These are phyloP conservation scores for Conus ventricosus DNA, from an alignment of 1,140 invertebrate genomes.

Conservation along the genomic window DNA sequence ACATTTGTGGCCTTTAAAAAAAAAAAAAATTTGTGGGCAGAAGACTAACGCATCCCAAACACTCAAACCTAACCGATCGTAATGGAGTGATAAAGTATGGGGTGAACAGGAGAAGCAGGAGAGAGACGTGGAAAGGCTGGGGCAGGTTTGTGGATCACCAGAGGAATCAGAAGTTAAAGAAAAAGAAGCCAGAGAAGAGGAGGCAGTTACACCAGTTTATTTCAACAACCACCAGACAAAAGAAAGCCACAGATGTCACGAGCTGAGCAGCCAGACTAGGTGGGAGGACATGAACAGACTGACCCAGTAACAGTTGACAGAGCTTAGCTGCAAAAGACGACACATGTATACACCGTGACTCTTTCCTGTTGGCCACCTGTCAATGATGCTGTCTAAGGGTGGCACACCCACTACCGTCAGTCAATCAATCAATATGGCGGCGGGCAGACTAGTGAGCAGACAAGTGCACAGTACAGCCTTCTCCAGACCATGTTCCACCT, in stretches of 20 bases:
- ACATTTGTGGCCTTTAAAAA: too few relatives aligned
- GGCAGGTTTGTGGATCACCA: background rate
- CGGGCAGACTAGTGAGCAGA: too few relatives aligned
- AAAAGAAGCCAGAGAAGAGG: background rate
- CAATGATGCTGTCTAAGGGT: background rate
- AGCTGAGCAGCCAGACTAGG: background rate
- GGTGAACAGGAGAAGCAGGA: too few relatives aligned
- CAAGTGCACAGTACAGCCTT: too few relatives aligned
- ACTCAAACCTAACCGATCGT: too few relatives aligned
- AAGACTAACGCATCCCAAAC: too few relatives aligned
- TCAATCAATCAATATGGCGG: background rate
- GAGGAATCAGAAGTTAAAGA: background rate
- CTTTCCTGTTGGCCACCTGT: background rate
- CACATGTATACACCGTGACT: background rate
- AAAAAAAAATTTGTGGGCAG: too few relatives aligned
- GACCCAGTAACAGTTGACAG: background rate
- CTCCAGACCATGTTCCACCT: too few relatives aligned
- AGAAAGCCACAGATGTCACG: background rate
- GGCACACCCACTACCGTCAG: background rate
- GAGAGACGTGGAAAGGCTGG: too few relatives aligned
- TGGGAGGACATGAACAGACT: background rate
- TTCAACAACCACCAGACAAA: too few relatives aligned
- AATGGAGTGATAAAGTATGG: too few relatives aligned
- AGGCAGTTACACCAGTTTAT: background rate
- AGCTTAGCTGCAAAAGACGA: background rate